phyloP scores from a whole-genome alignment of 2,888 invertebrate species.

The Eueremaeus valkanovi region DNA sequence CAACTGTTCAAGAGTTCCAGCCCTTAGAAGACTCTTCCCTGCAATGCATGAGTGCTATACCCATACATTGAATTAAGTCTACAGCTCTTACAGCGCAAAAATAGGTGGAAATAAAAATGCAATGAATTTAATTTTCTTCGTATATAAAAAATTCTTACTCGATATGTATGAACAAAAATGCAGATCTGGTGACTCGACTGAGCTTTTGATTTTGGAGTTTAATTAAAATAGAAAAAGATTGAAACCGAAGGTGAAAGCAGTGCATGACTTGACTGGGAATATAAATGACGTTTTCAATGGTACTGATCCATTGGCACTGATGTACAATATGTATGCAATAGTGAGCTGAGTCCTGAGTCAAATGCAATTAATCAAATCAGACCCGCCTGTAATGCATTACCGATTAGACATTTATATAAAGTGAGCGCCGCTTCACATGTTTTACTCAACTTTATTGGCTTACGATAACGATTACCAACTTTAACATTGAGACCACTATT shows the following conservation, averaged over 20 bases:
- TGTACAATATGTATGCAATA: neutral
- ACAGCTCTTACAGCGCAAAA: neutral
- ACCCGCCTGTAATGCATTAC: neutral
- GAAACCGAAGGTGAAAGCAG: neutral
- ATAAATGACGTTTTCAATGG: conserved; percentile 12
- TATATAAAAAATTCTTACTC: neutral
- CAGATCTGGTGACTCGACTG: neutral
- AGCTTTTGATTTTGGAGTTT: neutral
- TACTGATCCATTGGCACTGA: no score
- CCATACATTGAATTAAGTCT: neutral
- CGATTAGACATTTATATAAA: conserved; percentile 13
- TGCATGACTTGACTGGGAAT: neutral
- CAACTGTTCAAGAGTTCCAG: neutral
- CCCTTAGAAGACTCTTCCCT: conserved; percentile 13
- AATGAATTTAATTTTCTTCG: neutral
- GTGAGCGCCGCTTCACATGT: neutral
- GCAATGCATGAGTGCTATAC: neutral
- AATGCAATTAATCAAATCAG: conserved; percentile 13
- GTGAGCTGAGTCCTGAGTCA: neutral
- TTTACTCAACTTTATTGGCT: neutral
- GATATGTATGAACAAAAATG: neutral
- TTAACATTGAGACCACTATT: neutral
- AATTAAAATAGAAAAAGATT: conserved; percentile 2
- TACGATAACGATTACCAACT: neutral
- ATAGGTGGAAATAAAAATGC: neutral